Evolutionary conservation across 2,113 vertebrate genomes (phyloP), one percentile per base, ranked within the genome.

Genomic region (Brachyistius frenatus): DNA sequence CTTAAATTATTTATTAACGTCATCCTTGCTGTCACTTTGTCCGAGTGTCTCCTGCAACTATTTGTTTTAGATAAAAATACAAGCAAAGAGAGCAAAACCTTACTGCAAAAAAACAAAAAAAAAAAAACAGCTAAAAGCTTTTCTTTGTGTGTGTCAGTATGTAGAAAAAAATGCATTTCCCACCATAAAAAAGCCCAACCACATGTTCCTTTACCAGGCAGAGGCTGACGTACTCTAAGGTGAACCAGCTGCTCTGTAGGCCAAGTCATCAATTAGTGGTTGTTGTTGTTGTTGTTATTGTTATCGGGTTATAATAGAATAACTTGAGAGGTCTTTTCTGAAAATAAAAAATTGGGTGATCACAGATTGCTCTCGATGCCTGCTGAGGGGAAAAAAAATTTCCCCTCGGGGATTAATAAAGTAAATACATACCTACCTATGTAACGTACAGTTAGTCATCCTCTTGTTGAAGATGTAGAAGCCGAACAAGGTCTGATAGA

Each of bases 151-250:
- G 52, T 41, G 60, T 31, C n/a, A 54, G 61, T 1, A 3, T 54
- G 32, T 54, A 47, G 71, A 89, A 83, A 23, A 75, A 88, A 91
- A 76, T 72, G 71, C 58, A 77, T 56, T 85, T 69, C 52, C 84
- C 44, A 78, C 58, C 53, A 68, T 73, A 47, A 70, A 81, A 66
- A 80, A 77, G 33, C 47, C 73, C 65, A 70, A 90, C 77, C 79
- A 81, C 83, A 74, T 80, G 60, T 86, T 84, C 77, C 71, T 73
- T 64, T 65, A 86, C 74, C 63, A 84, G 62, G 75, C 61, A 33
- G 52, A 67, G 46, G 15, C 62, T 47, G 63, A 68, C 78, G 76
- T 78, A 78, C 61, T 73, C 67, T 66, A 73, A 76, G 74, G 77
- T 78, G 52, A 88, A 75, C 49, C 80, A 84, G 83, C 83, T 66